Evolutionary conservation across 2,797 vertebrate genomes (phyloP).

Genomic region (Emys orbicularis): DNA sequence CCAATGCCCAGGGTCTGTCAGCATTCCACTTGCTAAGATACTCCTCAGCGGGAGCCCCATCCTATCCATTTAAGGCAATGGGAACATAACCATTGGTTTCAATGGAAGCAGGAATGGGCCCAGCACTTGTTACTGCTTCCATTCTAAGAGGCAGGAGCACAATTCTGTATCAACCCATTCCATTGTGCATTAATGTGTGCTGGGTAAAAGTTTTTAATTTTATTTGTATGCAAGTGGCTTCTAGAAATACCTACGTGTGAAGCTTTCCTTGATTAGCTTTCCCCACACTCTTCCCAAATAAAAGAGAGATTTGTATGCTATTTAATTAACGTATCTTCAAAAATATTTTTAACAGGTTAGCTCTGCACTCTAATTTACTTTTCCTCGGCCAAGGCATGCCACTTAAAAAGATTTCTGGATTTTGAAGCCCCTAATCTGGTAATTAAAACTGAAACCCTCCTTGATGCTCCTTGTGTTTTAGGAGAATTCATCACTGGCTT

Average conservation of each 20-base stretch:
- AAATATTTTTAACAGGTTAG: neutral
- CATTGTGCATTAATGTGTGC: neutral
- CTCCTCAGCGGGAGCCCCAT: rapidly evolving
- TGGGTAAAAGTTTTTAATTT: neutral
- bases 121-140: neutral
- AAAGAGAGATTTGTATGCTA: neutral
- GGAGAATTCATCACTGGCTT: neutral
- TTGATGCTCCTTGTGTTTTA: neutral
- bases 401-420: neutral
- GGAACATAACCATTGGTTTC: neutral
- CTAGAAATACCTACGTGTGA: neutral
- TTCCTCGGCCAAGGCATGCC: neutral
- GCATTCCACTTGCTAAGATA: neutral
- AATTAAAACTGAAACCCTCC: neutral
- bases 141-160: neutral
- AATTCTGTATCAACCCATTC: neutral
- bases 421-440: neutral
- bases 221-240: neutral
- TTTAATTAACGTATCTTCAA: neutral
- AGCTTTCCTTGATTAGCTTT: neutral
- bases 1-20: no score
- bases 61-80: neutral
- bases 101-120: neutral
- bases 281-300: neutral
- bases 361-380: neutral